These are phyloP conservation scores for Tiaroga cobitis DNA, from an alignment of 2,797 vertebrate species.

Conservation along the genomic window DNA sequence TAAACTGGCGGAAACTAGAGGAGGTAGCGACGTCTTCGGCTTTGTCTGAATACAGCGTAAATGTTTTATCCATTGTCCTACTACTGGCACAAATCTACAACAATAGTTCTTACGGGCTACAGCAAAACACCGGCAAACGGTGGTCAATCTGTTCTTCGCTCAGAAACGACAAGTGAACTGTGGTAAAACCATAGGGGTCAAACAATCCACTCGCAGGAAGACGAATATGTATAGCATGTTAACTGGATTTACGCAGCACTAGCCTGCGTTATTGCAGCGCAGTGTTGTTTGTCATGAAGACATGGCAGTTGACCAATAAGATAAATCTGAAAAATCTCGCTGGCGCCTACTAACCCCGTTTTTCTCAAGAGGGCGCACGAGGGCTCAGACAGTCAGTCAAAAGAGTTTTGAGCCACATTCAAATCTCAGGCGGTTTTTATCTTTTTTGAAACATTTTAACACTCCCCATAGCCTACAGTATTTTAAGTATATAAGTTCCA, in stretches of 20 bases:
- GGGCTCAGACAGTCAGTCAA: too few relatives aligned
- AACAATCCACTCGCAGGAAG: background rate
- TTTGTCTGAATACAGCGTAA: conserved; percentile 54
- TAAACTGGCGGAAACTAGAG: conserved; percentile 73
- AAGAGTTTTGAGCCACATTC: background rate
- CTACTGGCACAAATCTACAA: background rate
- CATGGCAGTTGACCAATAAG: background rate
- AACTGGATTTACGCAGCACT: background rate
- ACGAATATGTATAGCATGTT: background rate
- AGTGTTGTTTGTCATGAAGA: background rate
- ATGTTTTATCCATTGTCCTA: conserved; percentile 50
- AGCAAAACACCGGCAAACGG: background rate
- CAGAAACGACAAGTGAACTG: background rate
- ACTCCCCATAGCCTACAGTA: background rate
- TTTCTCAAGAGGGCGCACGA: background rate
- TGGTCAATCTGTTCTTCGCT: background rate
- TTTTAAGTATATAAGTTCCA: background rate
- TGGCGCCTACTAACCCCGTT: background rate
- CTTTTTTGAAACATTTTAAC: background rate
- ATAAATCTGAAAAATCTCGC: background rate
- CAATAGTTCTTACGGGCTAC: background rate
- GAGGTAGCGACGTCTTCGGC: conserved; percentile 73
- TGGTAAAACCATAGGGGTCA: background rate
- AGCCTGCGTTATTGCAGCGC: background rate
- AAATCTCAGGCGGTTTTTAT: background rate